Base-by-base conservation (phyloP, 1,140 invertebrate genomes). In the Philotrypesis tridentata region DNA sequence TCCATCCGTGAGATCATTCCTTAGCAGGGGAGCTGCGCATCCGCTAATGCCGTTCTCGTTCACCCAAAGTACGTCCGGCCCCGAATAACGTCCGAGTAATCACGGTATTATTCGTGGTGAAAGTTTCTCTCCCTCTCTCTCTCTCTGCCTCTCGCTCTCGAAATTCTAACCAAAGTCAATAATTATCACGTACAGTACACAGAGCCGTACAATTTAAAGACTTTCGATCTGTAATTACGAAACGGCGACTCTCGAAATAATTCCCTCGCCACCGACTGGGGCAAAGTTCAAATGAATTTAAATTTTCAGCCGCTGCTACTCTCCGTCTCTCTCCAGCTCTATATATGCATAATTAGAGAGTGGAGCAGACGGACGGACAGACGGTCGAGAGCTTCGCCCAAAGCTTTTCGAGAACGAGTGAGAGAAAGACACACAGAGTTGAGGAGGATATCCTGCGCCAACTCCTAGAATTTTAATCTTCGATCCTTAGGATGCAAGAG, bases 381-480 rank as follows among this genome's bases (percentile, higher is more conserved):
- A 55, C 48, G 27, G 61, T 65, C 23, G 61, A 65, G 61, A 21
- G 61, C 5, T 17, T n/a, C 48, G 7, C 48, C 27, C 27, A 3
- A 65, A 65, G 61, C 23, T 65, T 25, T 11, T 1, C 23, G 60
- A 2, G 65, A 14, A 11, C 1, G 37, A 40, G 17, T 5, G 43
- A 4, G 43, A 55, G 14, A 37, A 37, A 37, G 4, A 37, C 33
- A 37, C 33, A 37, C 33, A 37, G 33, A 37, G 4, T 5, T 9
- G 48, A 65, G 17, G 37, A 27, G 33, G 23, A 76, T 40, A 65
- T 21, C 37, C 9, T n/a, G 29, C 82, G 1, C 11, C 21, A 31
- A 1, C 68, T 72, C n/a, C 6, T 79, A 79, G 76, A 86, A 85
- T 85, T 85, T 85, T 85, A 85, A 86, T 85, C 82, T 84, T 75